Conservation (phyloP, 2,113 vertebrate genomes). For the Tyrannus savana region DNA sequence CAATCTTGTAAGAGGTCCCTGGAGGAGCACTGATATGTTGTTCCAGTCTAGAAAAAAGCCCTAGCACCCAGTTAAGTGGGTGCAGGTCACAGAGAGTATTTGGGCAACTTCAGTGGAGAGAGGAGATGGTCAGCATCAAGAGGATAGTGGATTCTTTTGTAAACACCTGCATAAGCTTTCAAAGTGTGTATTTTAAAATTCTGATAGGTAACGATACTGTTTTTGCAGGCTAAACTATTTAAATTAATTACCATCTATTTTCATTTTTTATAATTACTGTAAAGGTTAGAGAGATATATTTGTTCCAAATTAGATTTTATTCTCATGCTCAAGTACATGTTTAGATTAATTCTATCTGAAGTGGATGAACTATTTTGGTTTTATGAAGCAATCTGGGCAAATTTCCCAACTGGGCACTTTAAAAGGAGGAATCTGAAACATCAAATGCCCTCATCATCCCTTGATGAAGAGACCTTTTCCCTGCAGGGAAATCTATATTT, state of each 20-base stretch:
- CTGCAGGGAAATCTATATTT: neutral
- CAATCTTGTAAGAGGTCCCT: neutral
- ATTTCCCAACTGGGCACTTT: conserved; percentile 41
- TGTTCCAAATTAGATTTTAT: conserved; percentile 32
- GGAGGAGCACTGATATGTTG: neutral
- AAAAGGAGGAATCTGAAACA: conserved; percentile 6
- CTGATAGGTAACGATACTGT: neutral
- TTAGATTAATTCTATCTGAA: conserved; percentile 26
- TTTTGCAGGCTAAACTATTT: conserved; percentile 19
- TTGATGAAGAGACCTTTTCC: neutral
- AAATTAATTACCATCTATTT: neutral
- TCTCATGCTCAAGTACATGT: neutral
- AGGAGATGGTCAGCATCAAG: neutral
- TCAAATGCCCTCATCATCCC: neutral
- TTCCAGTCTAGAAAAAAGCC: neutral
- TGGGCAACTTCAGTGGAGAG: neutral
- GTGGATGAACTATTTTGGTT: conserved; percentile 14
- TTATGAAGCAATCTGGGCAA: conserved; percentile 19
- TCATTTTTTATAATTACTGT: conserved; percentile 14
- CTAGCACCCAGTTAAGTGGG: neutral
- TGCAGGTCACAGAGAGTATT: neutral
- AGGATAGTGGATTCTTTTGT: neutral
- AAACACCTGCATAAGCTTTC: neutral
- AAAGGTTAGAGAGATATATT: conserved; percentile 26
- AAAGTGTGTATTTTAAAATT: neutral